Evolutionary conservation across 1,140 invertebrate genomes (phyloP), one percentile per base, ranked within the genome.

Genomic region (Mercenaria mercenaria): DNA sequence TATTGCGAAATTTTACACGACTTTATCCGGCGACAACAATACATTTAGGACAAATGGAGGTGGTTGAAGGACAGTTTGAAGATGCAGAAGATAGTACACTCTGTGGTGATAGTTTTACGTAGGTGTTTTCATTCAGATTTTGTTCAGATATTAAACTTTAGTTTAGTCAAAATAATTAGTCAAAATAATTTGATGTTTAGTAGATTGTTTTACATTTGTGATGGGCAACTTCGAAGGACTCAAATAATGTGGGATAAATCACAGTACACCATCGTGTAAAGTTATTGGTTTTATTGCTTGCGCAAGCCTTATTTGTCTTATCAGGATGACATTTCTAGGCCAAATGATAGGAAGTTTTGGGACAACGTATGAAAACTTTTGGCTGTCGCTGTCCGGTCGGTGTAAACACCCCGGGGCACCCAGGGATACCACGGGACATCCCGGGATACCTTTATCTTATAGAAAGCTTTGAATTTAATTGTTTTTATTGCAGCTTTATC

Each of bases 31-130:
- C 6, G 39, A 74, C 41, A 2, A 3, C 2, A 74, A 6, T 23
- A 74, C 8, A 23, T 61, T 61, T 6, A 61, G 8, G 10, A 29
- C 3, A 41, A 32, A 39, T 79, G 50, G 47, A 79, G 6, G 23
- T 3, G 8, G 50, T 56, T 32, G 50, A 79, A 32, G 76, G 76
- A 52, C 76, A 79, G 23, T 79, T 79, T 39, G 50, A 79, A 26
- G 76, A 79, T 56, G 76, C 23, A 52, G 76, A 79, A 2, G 29
- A 59, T 76, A 23, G 39, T 6, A 15, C 23, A 0, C 6, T 47
- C 23, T 26, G 11, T 23, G n/a, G 13, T 26, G n/a, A 43, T 3
- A 43, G 47, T 76, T 1, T 6, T 47, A 20, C 10, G 59, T 64
- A 64, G 26, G 59, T 39, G 29, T 29, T 23, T 72, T 15, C 20